These are phyloP conservation scores for Glareola pratincola DNA, from an alignment of 2,113 vertebrate genomes.

Conservation along the genomic window DNA sequence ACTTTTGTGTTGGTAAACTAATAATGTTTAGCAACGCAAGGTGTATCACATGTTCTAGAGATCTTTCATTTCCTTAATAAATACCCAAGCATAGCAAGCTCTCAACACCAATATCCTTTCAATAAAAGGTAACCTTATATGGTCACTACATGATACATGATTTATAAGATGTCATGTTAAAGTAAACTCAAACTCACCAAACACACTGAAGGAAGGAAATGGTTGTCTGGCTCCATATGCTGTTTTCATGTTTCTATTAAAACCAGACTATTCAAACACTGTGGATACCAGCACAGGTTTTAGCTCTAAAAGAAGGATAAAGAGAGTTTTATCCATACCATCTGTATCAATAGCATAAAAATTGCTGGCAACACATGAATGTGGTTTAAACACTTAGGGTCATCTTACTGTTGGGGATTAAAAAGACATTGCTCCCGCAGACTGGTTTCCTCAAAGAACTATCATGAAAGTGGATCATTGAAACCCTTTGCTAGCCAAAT, in stretches of 20 bases:
- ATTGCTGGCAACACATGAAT: slow-evolving; percentile 5
- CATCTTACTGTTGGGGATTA: slow-evolving; percentile 8
- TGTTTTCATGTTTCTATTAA: slow-evolving; percentile 65
- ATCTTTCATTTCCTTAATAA: slow-evolving; percentile 70
- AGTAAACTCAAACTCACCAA: slow-evolving; percentile 49
- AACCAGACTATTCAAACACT: slow-evolving; percentile 53
- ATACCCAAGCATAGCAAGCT: slow-evolving; percentile 30
- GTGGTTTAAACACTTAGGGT: slow-evolving; percentile 34
- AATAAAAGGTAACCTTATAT: slow-evolving; percentile 66
- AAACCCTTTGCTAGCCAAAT: not conserved
- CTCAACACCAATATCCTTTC: slow-evolving; percentile 63
- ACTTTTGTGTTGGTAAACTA: slow-evolving; percentile 46
- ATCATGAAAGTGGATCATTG: not conserved
- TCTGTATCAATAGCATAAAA: slow-evolving; percentile 51
- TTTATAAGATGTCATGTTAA: slow-evolving; percentile 69
- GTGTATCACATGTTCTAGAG: not conserved
- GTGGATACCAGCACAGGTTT: slow-evolving; percentile 25
- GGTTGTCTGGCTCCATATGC: slow-evolving; percentile 52
- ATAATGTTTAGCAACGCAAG: slow-evolving; percentile 28
- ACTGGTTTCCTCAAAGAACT: not conserved
- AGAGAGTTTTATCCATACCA: slow-evolving; percentile 27
- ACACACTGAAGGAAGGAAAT: slow-evolving; percentile 46
- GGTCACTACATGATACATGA: slow-evolving; percentile 63
- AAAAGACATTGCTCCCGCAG: not conserved
- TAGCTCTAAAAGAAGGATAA: not conserved